Evolutionary conservation across 2,797 vertebrate genomes (phyloP).

Genomic region (Gadopsis marmoratus): DNA sequence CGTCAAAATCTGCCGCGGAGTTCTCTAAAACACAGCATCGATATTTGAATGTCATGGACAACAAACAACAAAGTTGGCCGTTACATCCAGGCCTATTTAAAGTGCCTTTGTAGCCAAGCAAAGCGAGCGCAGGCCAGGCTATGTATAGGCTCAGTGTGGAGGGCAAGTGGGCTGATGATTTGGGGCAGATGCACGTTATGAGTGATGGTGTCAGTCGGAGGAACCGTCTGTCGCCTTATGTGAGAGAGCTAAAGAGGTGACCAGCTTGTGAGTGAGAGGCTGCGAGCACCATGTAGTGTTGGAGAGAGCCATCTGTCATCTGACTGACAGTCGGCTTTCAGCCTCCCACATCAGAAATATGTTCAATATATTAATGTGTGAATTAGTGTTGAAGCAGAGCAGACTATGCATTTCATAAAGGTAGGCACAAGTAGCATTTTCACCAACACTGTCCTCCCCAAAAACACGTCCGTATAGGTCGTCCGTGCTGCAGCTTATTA

Average conservation of each 20-base stretch:
- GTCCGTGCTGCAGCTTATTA: no score
- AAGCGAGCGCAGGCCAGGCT: conserved; percentile 60
- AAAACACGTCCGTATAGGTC: no score
- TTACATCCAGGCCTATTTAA: conserved; percentile 66
- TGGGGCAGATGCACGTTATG: conserved; percentile 75
- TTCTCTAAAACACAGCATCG: conserved; percentile 39
- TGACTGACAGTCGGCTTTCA: conserved; percentile 59
- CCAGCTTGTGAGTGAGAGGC: conserved; percentile 45
- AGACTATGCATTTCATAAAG: not conserved
- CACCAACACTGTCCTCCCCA: not conserved
- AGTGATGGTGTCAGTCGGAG: conserved; percentile 67
- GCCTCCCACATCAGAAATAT: conserved; percentile 47
- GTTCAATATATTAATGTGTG: conserved; percentile 8
- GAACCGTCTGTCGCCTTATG: conserved; percentile 68
- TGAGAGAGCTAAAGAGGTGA: conserved; percentile 58
- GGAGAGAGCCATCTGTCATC: conserved; percentile 67
- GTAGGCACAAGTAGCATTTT: not conserved
- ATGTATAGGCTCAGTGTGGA: conserved; percentile 72
- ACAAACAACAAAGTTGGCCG: conserved; percentile 51
- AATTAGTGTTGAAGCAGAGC: not conserved
- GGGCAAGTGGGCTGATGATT: conserved; percentile 72
- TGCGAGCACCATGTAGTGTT: conserved; percentile 28
- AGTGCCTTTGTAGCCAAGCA: conserved; percentile 68
- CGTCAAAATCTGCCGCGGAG: conserved; percentile 1
- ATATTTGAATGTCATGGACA: conserved; percentile 65